Conservation (phyloP, 2,888 invertebrate species). For the Cephus spinipes region DNA sequence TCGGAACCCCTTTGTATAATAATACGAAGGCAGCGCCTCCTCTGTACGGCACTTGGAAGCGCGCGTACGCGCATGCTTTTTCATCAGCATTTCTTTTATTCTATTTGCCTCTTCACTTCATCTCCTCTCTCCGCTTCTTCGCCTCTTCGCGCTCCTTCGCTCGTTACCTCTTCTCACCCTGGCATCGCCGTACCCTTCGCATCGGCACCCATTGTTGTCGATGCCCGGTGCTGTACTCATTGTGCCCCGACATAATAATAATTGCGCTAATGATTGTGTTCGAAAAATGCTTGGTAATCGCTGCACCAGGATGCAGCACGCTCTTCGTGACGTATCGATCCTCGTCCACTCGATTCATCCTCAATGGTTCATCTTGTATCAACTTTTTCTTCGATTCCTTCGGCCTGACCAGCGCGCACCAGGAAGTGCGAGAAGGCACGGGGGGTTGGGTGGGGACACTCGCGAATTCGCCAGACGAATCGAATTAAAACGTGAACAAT, state of each 20-base stretch:
- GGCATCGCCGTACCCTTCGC: conserved; percentile 3
- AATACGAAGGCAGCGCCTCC: conserved; percentile 27
- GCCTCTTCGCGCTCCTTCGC: conserved; percentile 26
- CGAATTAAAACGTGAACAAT: background rate
- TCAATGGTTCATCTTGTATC: background rate
- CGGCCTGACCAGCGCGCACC: background rate
- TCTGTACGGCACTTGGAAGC: background rate
- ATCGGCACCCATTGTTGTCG: conserved; percentile 48
- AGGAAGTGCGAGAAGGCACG: background rate
- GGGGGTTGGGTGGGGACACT: background rate
- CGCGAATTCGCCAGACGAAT: background rate
- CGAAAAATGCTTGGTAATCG: conserved; percentile 58
- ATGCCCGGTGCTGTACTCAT: conserved; percentile 48
- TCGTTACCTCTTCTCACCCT: conserved; percentile 28
- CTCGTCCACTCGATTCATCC: background rate
- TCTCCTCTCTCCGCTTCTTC: conserved; percentile 9
- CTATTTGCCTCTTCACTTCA: background rate
- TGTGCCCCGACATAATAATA: conserved; percentile 59
- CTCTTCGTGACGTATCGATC: background rate
- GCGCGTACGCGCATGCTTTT: conserved; percentile 39
- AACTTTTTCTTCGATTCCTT: background rate
- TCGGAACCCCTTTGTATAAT: conserved; percentile 32
- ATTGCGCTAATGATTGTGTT: conserved; percentile 63
- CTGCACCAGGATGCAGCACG: conserved; percentile 18
- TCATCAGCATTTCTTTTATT: conserved; percentile 36